These are phyloP conservation scores for Ligdia adustata DNA, from an alignment of 2,888 invertebrate genomes.

Conservation along the genomic window DNA sequence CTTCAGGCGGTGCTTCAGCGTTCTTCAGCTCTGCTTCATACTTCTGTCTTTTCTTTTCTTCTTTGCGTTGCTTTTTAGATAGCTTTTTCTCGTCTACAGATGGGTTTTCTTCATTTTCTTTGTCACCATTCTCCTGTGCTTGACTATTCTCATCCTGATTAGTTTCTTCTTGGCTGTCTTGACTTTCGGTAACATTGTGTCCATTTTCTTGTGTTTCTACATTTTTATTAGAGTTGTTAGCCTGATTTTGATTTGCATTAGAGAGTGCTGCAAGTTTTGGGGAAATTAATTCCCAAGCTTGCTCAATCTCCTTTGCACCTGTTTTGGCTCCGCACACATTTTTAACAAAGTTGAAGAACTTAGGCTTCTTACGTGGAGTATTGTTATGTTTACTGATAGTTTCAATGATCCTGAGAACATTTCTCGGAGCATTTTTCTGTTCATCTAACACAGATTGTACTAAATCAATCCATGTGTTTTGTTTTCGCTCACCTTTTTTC, in stretches of 20 bases:
- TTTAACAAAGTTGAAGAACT: constrained; percentile 91
- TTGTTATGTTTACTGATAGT: constrained; percentile 89
- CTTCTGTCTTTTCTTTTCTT: constrained; percentile 74
- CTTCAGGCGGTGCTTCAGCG: constrained; percentile 54
- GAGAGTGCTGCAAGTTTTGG: constrained; percentile 81
- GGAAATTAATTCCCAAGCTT: constrained; percentile 87
- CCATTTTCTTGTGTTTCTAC: constrained; percentile 36
- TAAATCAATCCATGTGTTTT: constrained; percentile 91
- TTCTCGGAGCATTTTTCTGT: constrained; percentile 78
- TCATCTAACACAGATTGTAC: constrained; percentile 86
- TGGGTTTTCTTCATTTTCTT: constrained; percentile 38
- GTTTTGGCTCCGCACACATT: constrained; percentile 85
- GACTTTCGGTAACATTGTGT: constrained; percentile 21
- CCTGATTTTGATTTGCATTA: constrained; percentile 54
- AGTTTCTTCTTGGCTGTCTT: constrained; percentile 32
- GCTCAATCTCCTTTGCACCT: constrained; percentile 83
- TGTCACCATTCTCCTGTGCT: constrained; percentile 36
- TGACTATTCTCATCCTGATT: constrained; percentile 1
- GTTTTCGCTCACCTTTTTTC: constrained; percentile 94
- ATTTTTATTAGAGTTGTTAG: constrained; percentile 30
- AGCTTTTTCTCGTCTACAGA: constrained; percentile 53
- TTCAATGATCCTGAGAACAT: constrained; percentile 86
- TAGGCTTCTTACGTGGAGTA: constrained; percentile 93
- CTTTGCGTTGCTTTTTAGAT: constrained; percentile 75
- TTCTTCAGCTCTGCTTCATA: constrained; percentile 76